Base-by-base conservation (phyloP, 2,888 invertebrate genomes). In the Lasioglossum lativentre region DNA sequence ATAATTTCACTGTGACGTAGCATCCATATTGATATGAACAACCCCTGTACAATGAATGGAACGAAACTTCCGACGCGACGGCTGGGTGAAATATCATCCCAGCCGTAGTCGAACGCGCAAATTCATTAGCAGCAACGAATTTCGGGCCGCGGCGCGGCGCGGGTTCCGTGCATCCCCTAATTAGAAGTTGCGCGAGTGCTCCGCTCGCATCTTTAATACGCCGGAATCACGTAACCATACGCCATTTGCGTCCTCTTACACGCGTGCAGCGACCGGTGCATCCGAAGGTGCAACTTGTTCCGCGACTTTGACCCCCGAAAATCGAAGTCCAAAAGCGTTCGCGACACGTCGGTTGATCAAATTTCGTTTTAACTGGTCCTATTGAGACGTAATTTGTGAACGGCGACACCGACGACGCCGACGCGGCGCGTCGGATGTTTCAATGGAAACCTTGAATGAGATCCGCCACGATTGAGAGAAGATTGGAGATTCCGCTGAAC, bases 111-210 rank as follows among this genome's bases (percentile, higher is more conserved):
- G 75, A 63, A 52, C 75, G 16, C n/a, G 30, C 47, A 19, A 80
- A 52, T 75, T 80, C 52, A 68, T 76, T 76, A 76, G 66, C 66
- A 34, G 30, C 34, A 40, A 40, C 27, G 38, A 68, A 45, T 80
- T 75, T 16, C 40, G 42, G 3, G 14, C 27, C 2, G 23, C 2
- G 23, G 52, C 2, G 23, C 2, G 23, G 52, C 27, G 19, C 23
- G 19, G 2, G 42, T 34, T 73, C n/a, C 38, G 47, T 47, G 45
- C 23, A 30, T 19, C 34, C 38, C 38, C 23, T 75, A 80, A 68
- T 80, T 80, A 75, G 16, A 68, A 52, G 52, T 52, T 75, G n/a
- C 10, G 52, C 52, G n/a, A n/a, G 23, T 56, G 10, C 10, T n/a
- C 1, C 40, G 47, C 66, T 66, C 30, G 19, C 30, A 79, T 75